Conservation (phyloP, 2,888 invertebrate genomes). For the Neocrepidodera transversa region DNA sequence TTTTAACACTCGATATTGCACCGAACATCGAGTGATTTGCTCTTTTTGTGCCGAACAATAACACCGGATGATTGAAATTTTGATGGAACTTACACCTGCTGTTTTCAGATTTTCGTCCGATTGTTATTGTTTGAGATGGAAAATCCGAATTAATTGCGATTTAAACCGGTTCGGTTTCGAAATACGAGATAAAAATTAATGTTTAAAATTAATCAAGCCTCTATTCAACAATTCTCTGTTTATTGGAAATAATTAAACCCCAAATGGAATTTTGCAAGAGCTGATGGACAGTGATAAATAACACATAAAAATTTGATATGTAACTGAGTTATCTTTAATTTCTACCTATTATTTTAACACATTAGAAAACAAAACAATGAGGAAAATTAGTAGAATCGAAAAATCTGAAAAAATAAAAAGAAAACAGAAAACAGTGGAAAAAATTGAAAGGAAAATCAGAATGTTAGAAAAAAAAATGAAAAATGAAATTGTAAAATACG, state of each 20-base stretch:
- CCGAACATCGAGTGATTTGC: conserved; percentile 39
- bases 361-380: no score
- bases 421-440: no score
- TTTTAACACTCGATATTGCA: conserved; percentile 45
- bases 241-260: conserved; percentile 10
- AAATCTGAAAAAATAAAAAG: no score
- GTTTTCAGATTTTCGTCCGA: conserved; percentile 46
- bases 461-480: no score
- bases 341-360: no score
- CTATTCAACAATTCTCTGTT: conserved; percentile 19
- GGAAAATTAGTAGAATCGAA: no score
- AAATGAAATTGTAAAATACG: no score
- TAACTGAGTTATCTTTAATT: no score
- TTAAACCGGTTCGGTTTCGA: background rate
- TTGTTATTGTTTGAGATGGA: conserved; percentile 17
- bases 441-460: no score
- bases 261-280: conserved; percentile 2
- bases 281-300: background rate
- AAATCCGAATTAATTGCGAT: conserved; percentile 17
- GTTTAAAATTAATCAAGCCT: conserved; percentile 19
- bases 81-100: conserved; percentile 44
- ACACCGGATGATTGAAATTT: conserved; percentile 43
- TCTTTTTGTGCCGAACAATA: conserved; percentile 45
- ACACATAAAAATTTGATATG: background rate
- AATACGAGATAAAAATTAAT: conserved; percentile 11